These are phyloP conservation scores for Sitodiplosis mosellana DNA, from an alignment of 1,140 invertebrate species.

Conservation along the genomic window DNA sequence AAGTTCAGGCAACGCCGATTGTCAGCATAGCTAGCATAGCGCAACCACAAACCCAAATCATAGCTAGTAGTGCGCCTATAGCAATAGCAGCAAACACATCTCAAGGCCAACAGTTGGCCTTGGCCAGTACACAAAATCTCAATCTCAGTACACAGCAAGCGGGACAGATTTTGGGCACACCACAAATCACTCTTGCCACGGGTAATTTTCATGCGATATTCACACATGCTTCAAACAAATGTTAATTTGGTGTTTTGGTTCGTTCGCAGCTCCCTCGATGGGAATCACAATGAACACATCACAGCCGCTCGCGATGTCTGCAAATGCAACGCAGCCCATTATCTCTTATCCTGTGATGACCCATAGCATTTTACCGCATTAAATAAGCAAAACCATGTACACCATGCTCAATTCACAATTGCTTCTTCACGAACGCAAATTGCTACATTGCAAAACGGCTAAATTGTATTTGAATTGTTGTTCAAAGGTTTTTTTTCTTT, in stretches of 20 bases:
- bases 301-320: slow-evolving; percentile 31
- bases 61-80: slow-evolving; percentile 19
- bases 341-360: slow-evolving; percentile 57
- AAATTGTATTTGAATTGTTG: no score
- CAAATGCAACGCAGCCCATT: slow-evolving; percentile 35
- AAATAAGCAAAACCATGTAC: not conserved
- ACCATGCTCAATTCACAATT: no score
- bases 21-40: slow-evolving; percentile 32
- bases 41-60: slow-evolving; percentile 24
- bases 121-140: slow-evolving; percentile 12
- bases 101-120: slow-evolving; percentile 16
- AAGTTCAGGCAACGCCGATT: slow-evolving; percentile 34
- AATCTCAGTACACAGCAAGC: slow-evolving; percentile 12
- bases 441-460: no score
- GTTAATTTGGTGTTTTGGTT: not conserved
- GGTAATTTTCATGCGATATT: not conserved
- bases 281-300: slow-evolving; percentile 22
- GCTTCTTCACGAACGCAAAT: no score
- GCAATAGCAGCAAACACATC: slow-evolving; percentile 19
- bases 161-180: slow-evolving; percentile 17
- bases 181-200: slow-evolving; percentile 9
- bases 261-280: slow-evolving; percentile 8
- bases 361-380: slow-evolving; percentile 21
- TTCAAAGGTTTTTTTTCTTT: no score
- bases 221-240: not conserved